Base-by-base conservation (phyloP, 2,113 vertebrate genomes). In the Festucalex cinctus region DNA sequence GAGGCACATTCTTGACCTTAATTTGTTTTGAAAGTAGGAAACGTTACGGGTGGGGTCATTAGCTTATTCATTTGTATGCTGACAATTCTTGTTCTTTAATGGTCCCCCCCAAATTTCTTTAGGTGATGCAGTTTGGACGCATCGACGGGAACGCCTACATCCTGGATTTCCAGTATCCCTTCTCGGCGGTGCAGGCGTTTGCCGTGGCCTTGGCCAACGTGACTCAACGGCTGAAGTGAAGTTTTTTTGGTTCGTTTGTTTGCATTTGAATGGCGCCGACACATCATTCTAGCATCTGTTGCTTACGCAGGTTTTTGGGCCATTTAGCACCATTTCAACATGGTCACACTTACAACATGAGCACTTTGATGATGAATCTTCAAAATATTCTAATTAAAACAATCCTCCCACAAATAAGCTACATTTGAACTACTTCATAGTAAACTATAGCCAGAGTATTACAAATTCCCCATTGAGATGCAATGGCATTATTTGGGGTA, bases 81-180 rank as follows among this genome's bases (percentile, higher is more conserved):
- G 32, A 39, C 35, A 19, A 22, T 62, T 62, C 14, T 32, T 26
- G 9, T 26, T 13, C 24, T 37, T 63, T 22, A 8, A 16, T 44
- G 28, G 2, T 32, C 28, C 28, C 10, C 13, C 1, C 37, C 9
- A 22, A 43, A 65, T 2, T 70, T 20, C 60, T 82, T 48, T 71
- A 99, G 97, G 97, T 99, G 85, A 99, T 99, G 97, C 97, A 99
- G 90, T 98, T 99, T 81, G 97, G 97, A 62, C 92, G 97, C 80
- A 99, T 99, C 49, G 97, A 99, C 28, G 97, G 97, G 69, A 99
- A 96, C 62, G 97, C 96, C 5, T 99, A 99, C 81, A 98, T 99
- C 80, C 88, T 99, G 91, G 97, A 99, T 93, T 99, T 99, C 92
- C 97, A 99, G 70, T 98, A 96, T 92, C 97, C 97, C 59, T 99